Conservation (phyloP, 2,113 vertebrate genomes). For the Bos taurus region ARS-UCD2.0 NC_037328.1:122628501-122629000, state of each 20-base stretch:
- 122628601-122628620: not conserved
- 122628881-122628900: not conserved
- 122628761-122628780: not conserved
- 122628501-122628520: not conserved
- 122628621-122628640: not conserved
- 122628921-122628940: not conserved
- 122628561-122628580: not conserved
- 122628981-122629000: not conserved
- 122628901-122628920: not conserved
- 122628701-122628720: not conserved
- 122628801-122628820: not conserved
- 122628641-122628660: not conserved
- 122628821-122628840: not conserved
- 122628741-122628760: not conserved
- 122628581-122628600: not conserved
- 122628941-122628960: not conserved
- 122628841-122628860: not conserved
- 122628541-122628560: not conserved
- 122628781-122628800: not conserved
- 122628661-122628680: not conserved
- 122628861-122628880: not conserved
- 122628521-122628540: not conserved
- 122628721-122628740: not conserved
- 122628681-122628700: not conserved
- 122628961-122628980: not conserved